phyloP scores from a whole-genome alignment of 1,140 invertebrate genomes.

The Lasaia peninsularis region DNA sequence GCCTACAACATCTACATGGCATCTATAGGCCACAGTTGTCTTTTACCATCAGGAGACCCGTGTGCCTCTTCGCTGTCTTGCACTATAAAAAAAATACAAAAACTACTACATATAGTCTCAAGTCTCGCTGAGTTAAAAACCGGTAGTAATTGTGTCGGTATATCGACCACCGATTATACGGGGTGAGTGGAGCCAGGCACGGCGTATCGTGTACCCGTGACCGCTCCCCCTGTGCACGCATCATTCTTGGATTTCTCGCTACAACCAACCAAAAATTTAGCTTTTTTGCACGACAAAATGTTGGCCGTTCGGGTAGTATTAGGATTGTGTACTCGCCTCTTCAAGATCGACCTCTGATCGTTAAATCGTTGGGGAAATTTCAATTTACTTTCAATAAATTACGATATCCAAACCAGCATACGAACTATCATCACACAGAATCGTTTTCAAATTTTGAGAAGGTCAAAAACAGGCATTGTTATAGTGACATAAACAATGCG shows the following conservation, averaged over 20 bases:
- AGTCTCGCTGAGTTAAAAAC: constrained; percentile 4
- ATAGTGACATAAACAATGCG: constrained; percentile 13
- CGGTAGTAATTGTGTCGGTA: constrained; percentile 25
- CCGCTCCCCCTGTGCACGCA: constrained; percentile 41
- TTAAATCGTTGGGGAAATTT: too few relatives aligned
- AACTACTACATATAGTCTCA: too few relatives aligned
- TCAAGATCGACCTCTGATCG: too few relatives aligned
- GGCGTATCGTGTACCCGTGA: constrained; percentile 42
- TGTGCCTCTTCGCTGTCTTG: too few relatives aligned
- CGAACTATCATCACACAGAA: not conserved
- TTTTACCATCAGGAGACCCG: too few relatives aligned
- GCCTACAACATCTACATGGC: too few relatives aligned
- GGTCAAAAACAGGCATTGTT: constrained; percentile 4
- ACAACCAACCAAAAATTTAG: not conserved
- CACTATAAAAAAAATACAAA: too few relatives aligned
- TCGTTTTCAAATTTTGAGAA: constrained; percentile 7
- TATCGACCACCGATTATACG: constrained; percentile 47
- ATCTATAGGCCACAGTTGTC: too few relatives aligned
- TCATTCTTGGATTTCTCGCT: constrained; percentile 10
- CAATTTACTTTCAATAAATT: not conserved
- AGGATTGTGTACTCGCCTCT: too few relatives aligned
- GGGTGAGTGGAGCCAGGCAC: constrained; percentile 62
- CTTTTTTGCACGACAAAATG: not conserved
- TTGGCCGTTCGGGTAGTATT: too few relatives aligned
- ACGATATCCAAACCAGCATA: not conserved